phyloP scores from a whole-genome alignment of 2,797 vertebrate species.

The Gymnothorax javanicus region DNA sequence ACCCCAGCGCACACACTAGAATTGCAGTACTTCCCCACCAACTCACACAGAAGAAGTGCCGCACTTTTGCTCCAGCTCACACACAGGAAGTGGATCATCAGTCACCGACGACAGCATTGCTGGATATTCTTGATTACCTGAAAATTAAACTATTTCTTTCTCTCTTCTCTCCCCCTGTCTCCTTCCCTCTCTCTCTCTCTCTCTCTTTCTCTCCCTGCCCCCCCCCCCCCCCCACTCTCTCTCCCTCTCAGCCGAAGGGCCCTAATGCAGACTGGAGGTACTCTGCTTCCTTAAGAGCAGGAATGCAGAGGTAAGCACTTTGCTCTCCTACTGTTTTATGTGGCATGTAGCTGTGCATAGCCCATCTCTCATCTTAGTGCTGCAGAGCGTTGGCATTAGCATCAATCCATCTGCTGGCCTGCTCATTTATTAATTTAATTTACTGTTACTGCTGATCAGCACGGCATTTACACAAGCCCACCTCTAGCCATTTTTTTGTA shows the following conservation, averaged over 20 bases:
- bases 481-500: too few relatives aligned
- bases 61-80: slow-evolving; percentile 49
- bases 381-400: too few relatives aligned
- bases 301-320: slow-evolving; percentile 91
- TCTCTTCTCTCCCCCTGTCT: slow-evolving; percentile 36
- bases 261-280: slow-evolving; percentile 98
- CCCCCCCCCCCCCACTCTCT: slow-evolving; percentile 1
- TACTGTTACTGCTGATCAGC: too few relatives aligned
- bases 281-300: slow-evolving; percentile 94
- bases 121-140: slow-evolving; percentile 56
- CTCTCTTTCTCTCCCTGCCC: slow-evolving; percentile 62
- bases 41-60: slow-evolving; percentile 61
- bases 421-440: too few relatives aligned
- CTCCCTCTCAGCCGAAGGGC: slow-evolving; percentile 87
- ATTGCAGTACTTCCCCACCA: slow-evolving; percentile 47
- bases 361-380: too few relatives aligned
- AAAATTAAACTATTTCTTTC: slow-evolving; percentile 63
- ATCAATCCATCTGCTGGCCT: too few relatives aligned
- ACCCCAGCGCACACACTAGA: slow-evolving; percentile 54
- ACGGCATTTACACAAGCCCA: too few relatives aligned
- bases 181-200: slow-evolving; percentile 36
- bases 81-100: slow-evolving; percentile 64
- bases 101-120: slow-evolving; percentile 72
- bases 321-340: slow-evolving; percentile 39
- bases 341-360: slow-evolving; percentile 16